Percentiles rank a stretch among this genome's conserved stretches.
Conservation (phyloP, 2,113 vertebrate genomes). For the Phyllostomus hastatus region DNA sequence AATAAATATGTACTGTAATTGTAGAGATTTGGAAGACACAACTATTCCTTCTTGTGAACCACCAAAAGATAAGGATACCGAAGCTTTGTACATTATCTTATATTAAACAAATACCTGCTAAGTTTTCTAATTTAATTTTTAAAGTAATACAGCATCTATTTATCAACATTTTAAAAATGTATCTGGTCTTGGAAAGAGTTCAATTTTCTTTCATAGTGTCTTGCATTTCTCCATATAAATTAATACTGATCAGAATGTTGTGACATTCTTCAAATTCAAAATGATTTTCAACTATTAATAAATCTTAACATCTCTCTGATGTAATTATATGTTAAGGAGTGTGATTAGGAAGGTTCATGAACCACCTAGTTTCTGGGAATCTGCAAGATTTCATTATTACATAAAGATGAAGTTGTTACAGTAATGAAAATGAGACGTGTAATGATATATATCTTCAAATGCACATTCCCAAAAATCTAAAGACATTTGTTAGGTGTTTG, state of each 20-base stretch:
- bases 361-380: neutral
- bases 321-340: neutral
- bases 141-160: neutral
- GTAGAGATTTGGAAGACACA: neutral
- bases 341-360: neutral
- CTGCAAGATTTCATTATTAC: neutral
- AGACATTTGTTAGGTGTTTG: neutral
- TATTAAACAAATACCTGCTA: neutral
- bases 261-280: constrained; percentile 42
- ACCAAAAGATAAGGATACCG: neutral
- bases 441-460: neutral
- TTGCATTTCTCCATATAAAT: constrained; percentile 45
- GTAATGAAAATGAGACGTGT: neutral
- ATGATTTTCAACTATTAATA: constrained; percentile 53
- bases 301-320: neutral
- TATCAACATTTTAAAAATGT: neutral
- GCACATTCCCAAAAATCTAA: neutral
- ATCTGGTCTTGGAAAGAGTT: constrained; percentile 14
- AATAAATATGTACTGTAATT: neutral
- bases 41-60: neutral
- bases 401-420: neutral
- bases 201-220: constrained; percentile 9
- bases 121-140: neutral
- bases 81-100: neutral
- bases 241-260: constrained; percentile 33